phyloP scores from a whole-genome alignment of 1,140 invertebrate species.

The Physella acuta region DNA sequence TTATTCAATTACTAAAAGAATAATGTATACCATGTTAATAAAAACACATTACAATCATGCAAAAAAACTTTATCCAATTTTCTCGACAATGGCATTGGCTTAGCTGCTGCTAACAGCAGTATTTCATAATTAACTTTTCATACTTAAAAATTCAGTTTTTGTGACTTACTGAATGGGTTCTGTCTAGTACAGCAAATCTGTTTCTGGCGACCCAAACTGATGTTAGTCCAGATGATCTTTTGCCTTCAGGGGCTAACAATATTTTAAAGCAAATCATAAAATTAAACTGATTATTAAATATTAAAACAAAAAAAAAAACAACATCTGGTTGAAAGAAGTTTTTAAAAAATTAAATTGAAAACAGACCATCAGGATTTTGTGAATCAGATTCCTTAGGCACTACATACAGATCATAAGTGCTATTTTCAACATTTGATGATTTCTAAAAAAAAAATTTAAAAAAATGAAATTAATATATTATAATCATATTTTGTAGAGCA shows the following conservation, averaged over 20 bases:
- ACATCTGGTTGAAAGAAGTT: background rate
- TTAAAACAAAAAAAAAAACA: background rate
- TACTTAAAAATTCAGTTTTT: background rate
- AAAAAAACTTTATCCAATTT: background rate
- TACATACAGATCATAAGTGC: slow-evolving; percentile 90
- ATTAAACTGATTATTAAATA: background rate
- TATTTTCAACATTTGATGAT: slow-evolving; percentile 81
- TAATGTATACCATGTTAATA: no score
- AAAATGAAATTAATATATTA: no score
- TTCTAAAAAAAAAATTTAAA: no score
- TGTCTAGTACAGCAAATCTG: slow-evolving; percentile 94
- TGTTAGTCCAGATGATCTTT: slow-evolving; percentile 85
- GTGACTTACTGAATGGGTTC: slow-evolving; percentile 75
- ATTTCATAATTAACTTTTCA: background rate
- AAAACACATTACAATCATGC: no score
- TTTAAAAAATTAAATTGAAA: background rate
- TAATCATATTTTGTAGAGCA: no score
- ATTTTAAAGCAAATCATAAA: background rate
- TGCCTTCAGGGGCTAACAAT: slow-evolving; percentile 62
- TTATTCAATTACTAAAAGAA: no score
- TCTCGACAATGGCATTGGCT: no score
- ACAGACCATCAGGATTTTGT: slow-evolving; percentile 63
- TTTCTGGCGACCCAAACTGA: slow-evolving; percentile 98
- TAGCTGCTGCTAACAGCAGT: no score
- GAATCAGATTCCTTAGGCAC: slow-evolving; percentile 77